phyloP scores from a whole-genome alignment of 1,140 invertebrate species.

The Orussus abietinus region DNA sequence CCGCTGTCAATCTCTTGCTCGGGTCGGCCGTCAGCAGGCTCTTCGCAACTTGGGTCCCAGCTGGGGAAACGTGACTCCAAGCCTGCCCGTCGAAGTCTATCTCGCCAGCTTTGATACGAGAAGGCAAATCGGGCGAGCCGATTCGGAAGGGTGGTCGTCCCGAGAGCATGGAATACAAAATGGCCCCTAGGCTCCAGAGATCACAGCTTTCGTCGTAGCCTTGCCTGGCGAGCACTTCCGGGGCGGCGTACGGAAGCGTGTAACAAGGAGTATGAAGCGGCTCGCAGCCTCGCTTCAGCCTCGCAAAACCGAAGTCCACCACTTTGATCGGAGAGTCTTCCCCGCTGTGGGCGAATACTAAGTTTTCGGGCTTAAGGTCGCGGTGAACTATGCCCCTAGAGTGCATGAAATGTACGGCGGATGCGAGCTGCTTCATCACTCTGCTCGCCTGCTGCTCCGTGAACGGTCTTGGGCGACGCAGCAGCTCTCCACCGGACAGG shows the following conservation, averaged over 20 bases:
- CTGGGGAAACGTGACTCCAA: constrained; percentile 70
- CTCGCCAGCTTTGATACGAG: constrained; percentile 72
- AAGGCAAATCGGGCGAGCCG: constrained; percentile 70
- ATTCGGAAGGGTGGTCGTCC: constrained; percentile 78
- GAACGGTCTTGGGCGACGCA: constrained; percentile 66
- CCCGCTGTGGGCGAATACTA: constrained; percentile 64
- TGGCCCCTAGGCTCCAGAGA: constrained; percentile 88
- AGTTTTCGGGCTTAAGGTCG: constrained; percentile 89
- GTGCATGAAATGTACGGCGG: constrained; percentile 81
- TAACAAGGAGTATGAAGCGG: constrained; percentile 79
- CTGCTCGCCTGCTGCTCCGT: constrained; percentile 65
- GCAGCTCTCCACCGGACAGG: constrained; percentile 83
- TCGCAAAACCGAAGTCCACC: constrained; percentile 88
- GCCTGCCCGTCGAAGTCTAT: constrained; percentile 68
- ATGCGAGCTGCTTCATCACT: constrained; percentile 74
- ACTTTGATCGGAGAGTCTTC: constrained; percentile 73
- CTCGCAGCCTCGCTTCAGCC: constrained; percentile 63
- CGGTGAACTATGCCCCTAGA: constrained; percentile 76
- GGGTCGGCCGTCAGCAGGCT: constrained; percentile 80
- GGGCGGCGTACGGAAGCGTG: constrained; percentile 86
- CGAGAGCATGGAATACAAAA: constrained; percentile 85
- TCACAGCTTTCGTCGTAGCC: constrained; percentile 88
- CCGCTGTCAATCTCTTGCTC: constrained; percentile 65
- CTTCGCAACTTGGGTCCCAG: constrained; percentile 73
- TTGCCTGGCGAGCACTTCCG: constrained; percentile 72